Percentiles rank a stretch among this genome's conserved stretches.
These are phyloP conservation scores for Ivindomyrus marchei DNA, from an alignment of 2,113 vertebrate genomes.

Conservation along the genomic window DNA sequence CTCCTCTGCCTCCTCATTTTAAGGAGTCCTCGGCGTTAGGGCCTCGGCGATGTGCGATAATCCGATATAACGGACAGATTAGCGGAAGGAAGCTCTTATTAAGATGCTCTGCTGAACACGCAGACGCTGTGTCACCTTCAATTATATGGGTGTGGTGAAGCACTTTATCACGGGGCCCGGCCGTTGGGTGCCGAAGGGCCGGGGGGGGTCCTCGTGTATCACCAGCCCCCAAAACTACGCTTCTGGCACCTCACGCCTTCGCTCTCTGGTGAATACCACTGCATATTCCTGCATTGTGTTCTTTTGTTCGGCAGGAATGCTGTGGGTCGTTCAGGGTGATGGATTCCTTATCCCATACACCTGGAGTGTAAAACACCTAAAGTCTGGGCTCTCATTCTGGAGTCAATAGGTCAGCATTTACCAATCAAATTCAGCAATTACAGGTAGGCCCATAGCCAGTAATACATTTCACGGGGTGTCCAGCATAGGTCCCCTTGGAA, in stretches of 20 bases:
- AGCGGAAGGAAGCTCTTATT: conserved; percentile 28
- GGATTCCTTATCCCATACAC: background rate
- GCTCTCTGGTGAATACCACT: background rate
- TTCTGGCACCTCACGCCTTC: background rate
- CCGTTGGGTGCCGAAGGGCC: background rate
- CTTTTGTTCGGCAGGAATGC: background rate
- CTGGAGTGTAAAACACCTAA: background rate
- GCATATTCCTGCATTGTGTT: background rate
- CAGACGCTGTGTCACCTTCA: conserved; percentile 41
- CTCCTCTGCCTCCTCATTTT: background rate
- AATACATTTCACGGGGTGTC: background rate
- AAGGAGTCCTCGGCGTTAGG: conserved; percentile 36
- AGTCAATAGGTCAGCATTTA: background rate
- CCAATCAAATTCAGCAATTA: background rate
- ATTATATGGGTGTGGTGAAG: conserved; percentile 36
- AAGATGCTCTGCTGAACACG: conserved; percentile 32
- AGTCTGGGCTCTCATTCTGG: background rate
- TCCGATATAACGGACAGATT: conserved; percentile 41
- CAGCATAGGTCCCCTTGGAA: background rate
- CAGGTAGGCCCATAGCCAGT: background rate
- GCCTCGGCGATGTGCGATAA: conserved; percentile 41
- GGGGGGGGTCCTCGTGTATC: background rate
- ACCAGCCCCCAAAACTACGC: background rate
- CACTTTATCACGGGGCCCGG: conserved; percentile 12
- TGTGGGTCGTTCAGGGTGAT: background rate